Base-by-base conservation (phyloP, 2,888 invertebrate genomes). In the Nezara viridula region DNA sequence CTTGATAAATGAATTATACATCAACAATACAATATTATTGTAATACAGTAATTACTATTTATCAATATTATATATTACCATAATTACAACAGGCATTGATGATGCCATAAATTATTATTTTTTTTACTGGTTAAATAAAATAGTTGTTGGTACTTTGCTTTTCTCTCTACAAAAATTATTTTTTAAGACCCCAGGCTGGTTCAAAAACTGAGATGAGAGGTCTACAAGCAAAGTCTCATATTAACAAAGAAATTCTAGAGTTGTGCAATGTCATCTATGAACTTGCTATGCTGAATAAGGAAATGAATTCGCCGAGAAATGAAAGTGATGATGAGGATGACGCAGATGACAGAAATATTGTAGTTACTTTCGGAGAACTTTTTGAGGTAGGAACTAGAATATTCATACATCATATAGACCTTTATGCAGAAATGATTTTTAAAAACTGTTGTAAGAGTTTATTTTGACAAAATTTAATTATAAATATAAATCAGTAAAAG, bases 131-230 rank as follows among this genome's bases (percentile, higher is more conserved):
- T 66, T 14, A 32, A 14, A 66, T 66, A 9, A 32, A 32, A 14
- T 32, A 16, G 16, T 5, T 16, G 16, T 3, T 32, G 16, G 16
- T 32, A 6, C 5, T 37, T 37, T 37, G 27, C 16, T 73, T 7
- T 37, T 73, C 27, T 4, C 0, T 21, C 5, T 73, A 4, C 6
- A 37, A 16, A 73, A 73, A 37, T 37, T 3, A 52, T 44, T 81
- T 88, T 73, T 88, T 21, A 92, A 97, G 97, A 92, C 98, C 98
- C 4, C 94, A 96, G 52, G 97, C 97, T 90, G 98, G 98, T 52
- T 98, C 98, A 24, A 95, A 96, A 92, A 98, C 98, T 1, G 98
- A 98, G 93, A 94, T 95, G 92, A 94, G 98, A 92, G 98, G 98
- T 7, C 96, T 96, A 87, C 96, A 97, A 93, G 98, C 98, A 0